Conservation (phyloP, 2,113 vertebrate species). For the Sphyrna mokarran region DNA sequence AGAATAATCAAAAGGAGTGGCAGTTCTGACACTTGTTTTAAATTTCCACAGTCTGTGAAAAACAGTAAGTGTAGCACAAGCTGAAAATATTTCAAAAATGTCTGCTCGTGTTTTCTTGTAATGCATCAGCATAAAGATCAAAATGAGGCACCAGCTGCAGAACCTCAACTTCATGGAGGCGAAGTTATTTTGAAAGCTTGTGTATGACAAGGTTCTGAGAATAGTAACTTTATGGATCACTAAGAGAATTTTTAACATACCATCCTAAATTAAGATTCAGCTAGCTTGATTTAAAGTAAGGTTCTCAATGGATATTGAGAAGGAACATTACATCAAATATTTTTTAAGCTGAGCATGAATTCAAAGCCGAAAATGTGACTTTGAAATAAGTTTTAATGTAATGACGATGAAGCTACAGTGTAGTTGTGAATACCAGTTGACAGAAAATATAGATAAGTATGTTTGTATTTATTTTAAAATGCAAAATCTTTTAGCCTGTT, state of each 20-base stretch:
- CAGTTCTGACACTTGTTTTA: not conserved
- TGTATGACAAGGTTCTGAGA: not conserved
- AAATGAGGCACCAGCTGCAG: not conserved
- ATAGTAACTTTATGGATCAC: conserved; percentile 18
- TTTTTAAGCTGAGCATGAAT: no score
- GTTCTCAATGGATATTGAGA: not conserved
- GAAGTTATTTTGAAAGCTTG: conserved; percentile 24
- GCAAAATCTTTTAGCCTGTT: not conserved
- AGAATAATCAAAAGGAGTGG: not conserved
- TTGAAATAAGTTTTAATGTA: not conserved
- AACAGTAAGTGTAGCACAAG: not conserved
- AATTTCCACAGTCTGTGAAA: not conserved
- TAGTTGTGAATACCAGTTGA: not conserved
- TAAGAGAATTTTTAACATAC: conserved; percentile 7
- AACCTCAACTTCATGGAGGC: conserved; percentile 9
- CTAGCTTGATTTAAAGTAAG: not conserved
- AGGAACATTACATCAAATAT: not conserved
- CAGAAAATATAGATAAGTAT: not conserved
- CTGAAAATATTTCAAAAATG: conserved; percentile 35
- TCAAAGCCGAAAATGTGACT: not conserved
- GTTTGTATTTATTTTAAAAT: not conserved
- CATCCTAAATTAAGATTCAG: not conserved
- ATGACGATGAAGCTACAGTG: not conserved
- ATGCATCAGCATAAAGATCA: conserved; percentile 23
- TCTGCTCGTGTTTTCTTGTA: not conserved